Base-by-base conservation (phyloP, 2,888 invertebrate genomes). In the Caenorhabditis sp. region DNA sequence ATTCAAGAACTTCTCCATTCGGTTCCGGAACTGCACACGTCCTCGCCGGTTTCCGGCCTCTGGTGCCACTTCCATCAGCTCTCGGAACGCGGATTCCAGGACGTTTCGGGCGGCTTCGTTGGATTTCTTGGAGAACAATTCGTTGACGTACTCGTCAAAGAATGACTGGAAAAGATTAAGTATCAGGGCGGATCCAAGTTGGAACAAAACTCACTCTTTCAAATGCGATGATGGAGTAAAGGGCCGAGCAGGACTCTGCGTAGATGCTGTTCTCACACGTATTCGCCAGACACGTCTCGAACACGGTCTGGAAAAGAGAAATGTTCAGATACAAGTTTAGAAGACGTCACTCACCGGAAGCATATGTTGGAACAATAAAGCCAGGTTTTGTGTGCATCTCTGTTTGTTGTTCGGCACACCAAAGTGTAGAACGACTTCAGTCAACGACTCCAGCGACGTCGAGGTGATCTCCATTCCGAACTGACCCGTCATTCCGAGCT, bases 191-290 rank as follows among this genome's bases (percentile, higher is more conserved):
- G n/a, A n/a, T n/a, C n/a, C n/a, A n/a, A 2, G 13, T 5, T 15
- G 13, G 20, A 26, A 28, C 35, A 56, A 58, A 64, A 64, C 81
- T 55, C 37, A 92, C 92, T 88, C 89, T 90, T 79, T 92, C 91
- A 80, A 92, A 92, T 77, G 92, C 92, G 61, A 93, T 92, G 15
- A 93, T 88, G 32, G 92, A 87, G 86, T 92, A 93, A 65, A 93
- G 88, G 9, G 92, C 88, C 26, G 89, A 87, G 71, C 92, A 91
- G 37, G 92, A 92, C 20, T 92, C 91, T 35, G 92, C 92, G 78
- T 92, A 88, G 28, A 93, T 88, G 26, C 92, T 92, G 87, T 92
- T 92, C 84, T 93, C 93, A 87, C 92, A 92, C 11, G 91, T 91
- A 70, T 92, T 92, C 76, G 92, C 84, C 47, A 93, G 86, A 74